Evolutionary conservation across 2,888 invertebrate genomes (phyloP), one percentile per base, ranked within the genome.

Genomic region (Drosophila mercatorum): DNA sequence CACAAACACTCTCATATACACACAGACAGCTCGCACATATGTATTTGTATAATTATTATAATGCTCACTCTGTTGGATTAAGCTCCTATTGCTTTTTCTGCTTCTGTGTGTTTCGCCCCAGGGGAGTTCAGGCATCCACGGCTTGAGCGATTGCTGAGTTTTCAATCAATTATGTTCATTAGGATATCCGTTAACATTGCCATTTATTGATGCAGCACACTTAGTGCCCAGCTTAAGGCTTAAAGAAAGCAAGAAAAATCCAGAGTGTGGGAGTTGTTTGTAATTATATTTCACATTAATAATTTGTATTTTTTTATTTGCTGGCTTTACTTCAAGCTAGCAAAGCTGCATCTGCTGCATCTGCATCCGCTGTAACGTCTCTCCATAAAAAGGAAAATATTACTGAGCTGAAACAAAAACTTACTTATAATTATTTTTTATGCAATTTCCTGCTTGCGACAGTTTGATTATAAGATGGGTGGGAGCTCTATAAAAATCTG

Each of bases 151-250:
- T 83, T 71, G 64, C 68, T 59, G 44, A 59, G 68, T 72, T 85
- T 83, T 83, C 62, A 71, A 83, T 88, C 75, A 85, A 77, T 79
- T 84, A 75, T 68, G 60, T 64, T 66, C 68, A 70, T 78, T 58
- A 55, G 40, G 11, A 46, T 14, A 59, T 59, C 46, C 53, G 28
- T 55, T 61, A 46, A 38, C 43, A 65, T 55, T 61, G 65, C 52
- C 43, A 65, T 70, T 73, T 83, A 68, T 70, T 58, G 56, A 51
- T 56, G 47, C 40, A 38, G 43, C 17, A n/a, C 7, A 52, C 12
- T 59, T 58, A 17, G 26, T 22, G 49, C 12, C 12, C 56, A 31
- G 10, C 44, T 11, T 28, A n/a, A 47, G 6, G 46, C 28, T 17
- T 3, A 14, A 36, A 14, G 11, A 17, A 34, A 14, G 1, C 26